Evolutionary conservation across 2,797 vertebrate genomes (phyloP).

Genomic region (Molossus molossus): DNA sequence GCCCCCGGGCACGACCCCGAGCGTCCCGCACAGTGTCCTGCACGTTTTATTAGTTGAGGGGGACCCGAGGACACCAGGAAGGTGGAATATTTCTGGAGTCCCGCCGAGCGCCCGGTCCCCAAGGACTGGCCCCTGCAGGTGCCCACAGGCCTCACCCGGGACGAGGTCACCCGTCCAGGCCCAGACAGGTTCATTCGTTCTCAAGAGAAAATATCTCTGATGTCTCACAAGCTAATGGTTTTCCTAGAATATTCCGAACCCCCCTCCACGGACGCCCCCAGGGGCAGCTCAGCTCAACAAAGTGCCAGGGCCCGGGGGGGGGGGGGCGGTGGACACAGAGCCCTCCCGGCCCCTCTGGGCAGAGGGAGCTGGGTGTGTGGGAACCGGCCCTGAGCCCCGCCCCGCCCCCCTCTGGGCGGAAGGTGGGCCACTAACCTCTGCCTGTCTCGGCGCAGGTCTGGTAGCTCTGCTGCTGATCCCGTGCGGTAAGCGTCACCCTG

Average conservation of each 20-base stretch:
- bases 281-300: neutral
- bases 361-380: neutral
- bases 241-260: neutral
- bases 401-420: neutral
- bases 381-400: neutral
- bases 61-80: neutral
- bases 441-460: too few relatives aligned
- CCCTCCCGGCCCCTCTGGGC: neutral
- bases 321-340: neutral
- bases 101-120: neutral
- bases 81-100: neutral
- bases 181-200: neutral
- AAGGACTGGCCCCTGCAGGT: neutral
- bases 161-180: neutral
- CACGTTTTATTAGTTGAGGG: neutral
- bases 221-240: neutral
- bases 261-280: neutral
- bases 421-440: neutral
- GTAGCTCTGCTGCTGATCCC: slow-evolving; percentile 87
- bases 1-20: neutral
- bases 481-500: slow-evolving; percentile 88
- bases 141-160: too few relatives aligned
- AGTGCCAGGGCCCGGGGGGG: neutral
- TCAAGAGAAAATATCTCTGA: neutral
- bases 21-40: neutral